Evolutionary conservation across 30 jellyfish, hydroid and myxozoan genomes (phyloP).

Genomic region (Mastigias papua): DNA sequence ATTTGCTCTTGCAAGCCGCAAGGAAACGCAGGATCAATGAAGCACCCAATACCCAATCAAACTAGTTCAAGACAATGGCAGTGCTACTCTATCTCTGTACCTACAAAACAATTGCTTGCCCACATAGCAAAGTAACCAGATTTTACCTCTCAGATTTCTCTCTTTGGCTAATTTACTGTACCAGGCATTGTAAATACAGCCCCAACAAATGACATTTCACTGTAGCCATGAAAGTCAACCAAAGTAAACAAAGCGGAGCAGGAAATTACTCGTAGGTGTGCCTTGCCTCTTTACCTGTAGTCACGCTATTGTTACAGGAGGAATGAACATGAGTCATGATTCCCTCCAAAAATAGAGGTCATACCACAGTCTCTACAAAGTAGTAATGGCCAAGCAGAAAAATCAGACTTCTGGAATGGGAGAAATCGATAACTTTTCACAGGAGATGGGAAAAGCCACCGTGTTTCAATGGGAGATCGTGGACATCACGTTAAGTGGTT

Average conservation of each 20-base stretch:
- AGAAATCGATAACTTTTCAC: too few relatives aligned
- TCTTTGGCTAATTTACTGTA: too few relatives aligned
- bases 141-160: conserved; percentile 15
- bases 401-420: too few relatives aligned
- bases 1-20: conserved; percentile 69
- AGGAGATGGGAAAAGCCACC: too few relatives aligned
- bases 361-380: too few relatives aligned
- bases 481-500: too few relatives aligned
- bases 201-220: too few relatives aligned
- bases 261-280: background rate
- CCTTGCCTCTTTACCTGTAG: background rate
- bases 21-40: conserved; percentile 31
- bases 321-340: background rate
- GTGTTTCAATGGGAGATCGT: too few relatives aligned
- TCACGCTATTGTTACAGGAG: background rate
- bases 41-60: conserved; percentile 35
- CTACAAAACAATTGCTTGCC: background rate
- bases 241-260: too few relatives aligned
- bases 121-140: background rate
- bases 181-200: too few relatives aligned
- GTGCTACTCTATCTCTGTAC: conserved; percentile 9
- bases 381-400: too few relatives aligned
- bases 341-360: background rate
- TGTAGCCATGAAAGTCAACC: too few relatives aligned
- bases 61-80: conserved; percentile 15